These are phyloP conservation scores for Spinus olivaceus DNA, from an alignment of 2,797 vertebrate species.

Conservation along the genomic window DNA sequence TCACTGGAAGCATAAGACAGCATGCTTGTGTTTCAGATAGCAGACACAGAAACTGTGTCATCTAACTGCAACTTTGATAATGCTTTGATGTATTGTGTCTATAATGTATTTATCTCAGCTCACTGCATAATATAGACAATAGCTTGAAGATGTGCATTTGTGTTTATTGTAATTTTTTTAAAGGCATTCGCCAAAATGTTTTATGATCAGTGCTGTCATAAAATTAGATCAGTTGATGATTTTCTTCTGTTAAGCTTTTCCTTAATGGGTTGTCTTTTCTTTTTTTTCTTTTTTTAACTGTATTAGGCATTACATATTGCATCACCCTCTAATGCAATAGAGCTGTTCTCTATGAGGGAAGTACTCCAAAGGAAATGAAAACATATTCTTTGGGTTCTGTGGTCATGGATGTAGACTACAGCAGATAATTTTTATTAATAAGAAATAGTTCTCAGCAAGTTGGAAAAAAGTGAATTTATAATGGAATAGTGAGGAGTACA, in stretches of 20 bases:
- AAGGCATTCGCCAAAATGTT: conserved; percentile 6
- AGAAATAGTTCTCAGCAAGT: background rate
- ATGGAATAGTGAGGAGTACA: background rate
- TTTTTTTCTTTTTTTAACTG: background rate
- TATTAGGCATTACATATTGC: conserved; percentile 26
- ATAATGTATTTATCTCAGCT: background rate
- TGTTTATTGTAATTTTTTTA: background rate
- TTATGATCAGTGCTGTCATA: background rate
- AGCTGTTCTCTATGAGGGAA: background rate
- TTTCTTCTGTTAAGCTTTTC: conserved; percentile 45
- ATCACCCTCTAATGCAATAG: conserved; percentile 26
- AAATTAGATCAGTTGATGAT: conserved; percentile 48
- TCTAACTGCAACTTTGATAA: background rate
- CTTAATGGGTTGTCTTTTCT: conserved; percentile 36
- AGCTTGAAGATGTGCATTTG: background rate
- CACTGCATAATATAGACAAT: background rate
- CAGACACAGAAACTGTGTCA: background rate
- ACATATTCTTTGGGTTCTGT: background rate
- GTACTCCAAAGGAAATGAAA: background rate
- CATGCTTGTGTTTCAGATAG: background rate
- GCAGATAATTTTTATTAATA: background rate
- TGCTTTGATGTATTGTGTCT: conserved; percentile 24
- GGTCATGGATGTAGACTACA: background rate
- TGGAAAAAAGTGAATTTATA: background rate
- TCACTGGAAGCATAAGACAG: background rate